Conservation (phyloP, 2,888 invertebrate species). For the Dastarcus helophoroides region DNA sequence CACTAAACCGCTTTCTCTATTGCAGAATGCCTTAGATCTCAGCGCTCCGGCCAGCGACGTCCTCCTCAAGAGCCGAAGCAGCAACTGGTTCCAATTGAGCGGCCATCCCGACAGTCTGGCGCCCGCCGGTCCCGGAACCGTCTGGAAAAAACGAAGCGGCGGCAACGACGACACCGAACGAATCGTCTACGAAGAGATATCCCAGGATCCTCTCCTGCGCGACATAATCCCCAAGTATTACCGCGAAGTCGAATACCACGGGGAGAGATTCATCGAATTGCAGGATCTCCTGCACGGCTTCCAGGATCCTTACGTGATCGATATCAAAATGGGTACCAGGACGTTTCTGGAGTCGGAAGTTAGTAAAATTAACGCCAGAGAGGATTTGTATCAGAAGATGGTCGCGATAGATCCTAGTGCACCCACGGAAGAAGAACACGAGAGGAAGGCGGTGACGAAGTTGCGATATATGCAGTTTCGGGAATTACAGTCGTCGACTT, state of each 20-base stretch:
- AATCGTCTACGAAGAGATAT: constrained; percentile 67
- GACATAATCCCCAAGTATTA: constrained; percentile 75
- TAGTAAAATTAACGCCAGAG: constrained; percentile 67
- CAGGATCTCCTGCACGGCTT: constrained; percentile 89
- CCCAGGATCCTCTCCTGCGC: constrained; percentile 58
- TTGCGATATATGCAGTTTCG: constrained; percentile 94
- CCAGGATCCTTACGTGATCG: constrained; percentile 87
- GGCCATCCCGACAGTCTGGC: constrained; percentile 90
- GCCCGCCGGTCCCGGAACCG: constrained; percentile 84
- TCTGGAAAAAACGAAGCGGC: constrained; percentile 77
- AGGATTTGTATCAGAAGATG: constrained; percentile 94
- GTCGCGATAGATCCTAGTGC: constrained; percentile 77
- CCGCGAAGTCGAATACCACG: constrained; percentile 66
- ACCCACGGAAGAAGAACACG: constrained; percentile 75
- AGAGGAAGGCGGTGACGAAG: constrained; percentile 79
- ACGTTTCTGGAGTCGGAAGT: constrained; percentile 96
- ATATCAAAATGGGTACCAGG: constrained; percentile 92
- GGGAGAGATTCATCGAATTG: constrained; percentile 83
- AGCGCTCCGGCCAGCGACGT: constrained; percentile 85
- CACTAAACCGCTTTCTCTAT: too few relatives aligned
- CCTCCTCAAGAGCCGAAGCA: constrained; percentile 57
- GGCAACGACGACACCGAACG: constrained; percentile 63
- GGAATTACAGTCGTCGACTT: constrained; percentile 86
- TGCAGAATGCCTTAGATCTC: constrained; percentile 82
- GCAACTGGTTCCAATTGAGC: constrained; percentile 81